phyloP scores from a whole-genome alignment of 37 sponge, comb jelly and placozoan genomes.

The Crambe crambe region DNA sequence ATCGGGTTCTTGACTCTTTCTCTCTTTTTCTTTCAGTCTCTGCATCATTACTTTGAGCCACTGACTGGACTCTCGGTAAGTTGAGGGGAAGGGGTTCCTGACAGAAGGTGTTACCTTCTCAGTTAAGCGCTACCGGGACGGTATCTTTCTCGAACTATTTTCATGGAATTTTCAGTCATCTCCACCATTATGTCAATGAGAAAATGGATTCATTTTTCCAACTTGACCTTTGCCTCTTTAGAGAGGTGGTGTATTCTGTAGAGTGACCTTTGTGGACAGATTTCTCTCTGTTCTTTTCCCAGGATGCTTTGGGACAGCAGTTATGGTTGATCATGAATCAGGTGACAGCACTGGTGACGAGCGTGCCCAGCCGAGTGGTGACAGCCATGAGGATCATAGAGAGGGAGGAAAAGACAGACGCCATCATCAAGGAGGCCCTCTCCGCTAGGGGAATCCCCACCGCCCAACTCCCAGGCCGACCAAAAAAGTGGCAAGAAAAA shows the following conservation, averaged over 20 bases:
- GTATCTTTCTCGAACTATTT: too few relatives aligned
- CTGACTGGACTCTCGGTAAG: conserved; percentile 68
- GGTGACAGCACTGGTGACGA: conserved; percentile 18
- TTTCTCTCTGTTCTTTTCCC: neutral
- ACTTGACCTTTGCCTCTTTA: too few relatives aligned
- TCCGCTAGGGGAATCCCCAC: conserved; percentile 27
- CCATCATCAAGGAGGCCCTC: conserved; percentile 31
- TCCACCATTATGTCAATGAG: too few relatives aligned
- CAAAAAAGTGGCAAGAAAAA: conserved; percentile 78
- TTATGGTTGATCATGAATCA: conserved; percentile 56
- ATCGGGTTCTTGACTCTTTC: neutral
- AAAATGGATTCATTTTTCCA: too few relatives aligned
- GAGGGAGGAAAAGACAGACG: conserved; percentile 82
- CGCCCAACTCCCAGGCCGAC: conserved; percentile 71
- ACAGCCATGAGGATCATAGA: conserved; percentile 87
- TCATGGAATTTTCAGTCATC: too few relatives aligned
- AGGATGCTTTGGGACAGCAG: conserved; percentile 58
- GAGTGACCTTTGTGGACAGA: too few relatives aligned
- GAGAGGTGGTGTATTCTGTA: too few relatives aligned
- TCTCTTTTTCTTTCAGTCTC: conserved; percentile 35
- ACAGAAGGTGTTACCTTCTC: too few relatives aligned
- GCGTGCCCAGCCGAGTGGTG: conserved; percentile 67
- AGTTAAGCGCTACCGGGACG: too few relatives aligned
- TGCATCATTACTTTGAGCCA: conserved; percentile 81
- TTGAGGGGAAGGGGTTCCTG: too few relatives aligned